Conservation (phyloP, 2,888 invertebrate species). For the Calameuta idolon region DNA sequence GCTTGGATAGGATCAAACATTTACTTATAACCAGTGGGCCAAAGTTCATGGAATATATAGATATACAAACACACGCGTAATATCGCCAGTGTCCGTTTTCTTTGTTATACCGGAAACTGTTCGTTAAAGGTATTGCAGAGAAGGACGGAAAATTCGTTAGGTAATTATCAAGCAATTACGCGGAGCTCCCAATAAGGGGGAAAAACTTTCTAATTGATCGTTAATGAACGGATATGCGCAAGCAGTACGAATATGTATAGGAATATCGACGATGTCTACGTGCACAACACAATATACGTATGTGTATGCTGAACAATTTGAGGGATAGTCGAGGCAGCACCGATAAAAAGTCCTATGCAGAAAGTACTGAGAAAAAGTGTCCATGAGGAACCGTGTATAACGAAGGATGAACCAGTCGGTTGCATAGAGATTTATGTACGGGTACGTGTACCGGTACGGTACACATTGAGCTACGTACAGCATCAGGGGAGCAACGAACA, state of each 20-base stretch:
- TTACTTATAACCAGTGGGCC: background rate
- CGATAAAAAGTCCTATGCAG: background rate
- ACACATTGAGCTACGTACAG: background rate
- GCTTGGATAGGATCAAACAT: background rate
- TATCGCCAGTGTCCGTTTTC: background rate
- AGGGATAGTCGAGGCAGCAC: background rate
- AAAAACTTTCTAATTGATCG: conserved; percentile 38
- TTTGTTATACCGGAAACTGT: background rate
- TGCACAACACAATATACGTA: too few species aligned
- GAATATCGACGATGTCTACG: background rate
- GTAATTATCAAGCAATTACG: background rate
- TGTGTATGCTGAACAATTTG: background rate
- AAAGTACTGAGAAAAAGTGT: background rate
- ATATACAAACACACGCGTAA: background rate
- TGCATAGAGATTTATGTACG: background rate
- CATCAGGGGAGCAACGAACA: background rate
- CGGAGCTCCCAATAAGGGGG: conserved; percentile 17
- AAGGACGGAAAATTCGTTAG: conserved; percentile 12
- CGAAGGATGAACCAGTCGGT: background rate
- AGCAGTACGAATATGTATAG: background rate
- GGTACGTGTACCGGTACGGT: background rate
- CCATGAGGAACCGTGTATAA: background rate
- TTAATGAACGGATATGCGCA: conserved; percentile 25
- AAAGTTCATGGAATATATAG: too few species aligned
- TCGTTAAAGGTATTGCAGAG: background rate